Evolutionary conservation across 2,888 invertebrate species (phyloP).

Genomic region (Tethea ocularis): DNA sequence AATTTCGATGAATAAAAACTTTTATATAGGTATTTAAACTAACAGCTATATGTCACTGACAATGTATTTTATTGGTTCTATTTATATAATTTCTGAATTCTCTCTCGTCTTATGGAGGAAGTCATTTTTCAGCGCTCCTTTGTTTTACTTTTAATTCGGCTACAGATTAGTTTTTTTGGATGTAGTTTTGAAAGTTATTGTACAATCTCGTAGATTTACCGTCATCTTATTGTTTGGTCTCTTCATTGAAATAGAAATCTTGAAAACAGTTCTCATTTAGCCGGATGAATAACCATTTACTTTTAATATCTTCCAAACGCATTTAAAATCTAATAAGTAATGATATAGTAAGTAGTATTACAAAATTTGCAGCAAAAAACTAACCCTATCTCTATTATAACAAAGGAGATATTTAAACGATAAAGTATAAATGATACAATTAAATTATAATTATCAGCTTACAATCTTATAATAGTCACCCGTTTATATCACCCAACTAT

Average conservation of each 20-base stretch:
- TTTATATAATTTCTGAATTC: constrained; percentile 53
- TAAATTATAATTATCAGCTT: constrained; percentile 16
- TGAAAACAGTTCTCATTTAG: not conserved
- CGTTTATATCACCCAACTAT: constrained; percentile 12
- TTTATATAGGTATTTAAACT: constrained; percentile 56
- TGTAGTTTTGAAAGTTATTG: not conserved
- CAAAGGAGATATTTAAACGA: not conserved
- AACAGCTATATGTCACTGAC: constrained; percentile 51
- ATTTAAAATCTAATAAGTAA: not conserved
- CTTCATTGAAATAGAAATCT: not conserved
- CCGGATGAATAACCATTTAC: not conserved
- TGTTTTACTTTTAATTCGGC: constrained; percentile 19
- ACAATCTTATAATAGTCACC: constrained; percentile 17
- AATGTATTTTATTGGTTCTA: constrained; percentile 67
- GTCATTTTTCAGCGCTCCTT: constrained; percentile 52
- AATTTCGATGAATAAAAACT: constrained; percentile 69
- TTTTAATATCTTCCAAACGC: not conserved
- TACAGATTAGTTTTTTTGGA: not conserved
- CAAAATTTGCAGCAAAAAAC: not conserved
- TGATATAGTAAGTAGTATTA: not conserved
- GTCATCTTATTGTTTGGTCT: not conserved
- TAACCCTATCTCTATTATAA: not conserved
- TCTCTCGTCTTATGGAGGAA: constrained; percentile 53
- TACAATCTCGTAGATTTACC: not conserved
- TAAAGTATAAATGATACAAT: not conserved